Conservation (phyloP, 1,140 invertebrate genomes). For the Leptonema lineaticorne region DNA sequence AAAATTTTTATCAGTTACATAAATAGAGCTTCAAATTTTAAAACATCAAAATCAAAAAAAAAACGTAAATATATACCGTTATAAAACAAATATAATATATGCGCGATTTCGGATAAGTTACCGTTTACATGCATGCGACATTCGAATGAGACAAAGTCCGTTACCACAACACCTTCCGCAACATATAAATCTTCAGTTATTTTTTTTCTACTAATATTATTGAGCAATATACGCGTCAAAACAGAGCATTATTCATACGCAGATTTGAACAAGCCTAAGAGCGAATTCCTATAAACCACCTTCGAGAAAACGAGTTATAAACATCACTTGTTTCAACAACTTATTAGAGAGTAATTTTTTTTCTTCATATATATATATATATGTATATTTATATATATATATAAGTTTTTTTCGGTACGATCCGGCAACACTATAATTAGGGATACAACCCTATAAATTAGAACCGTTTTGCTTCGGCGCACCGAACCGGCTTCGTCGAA, state of each 20-base stretch:
- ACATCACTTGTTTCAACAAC: constrained; percentile 30
- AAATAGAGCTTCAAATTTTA: too few species aligned
- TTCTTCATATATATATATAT: not conserved
- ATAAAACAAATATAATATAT: not conserved
- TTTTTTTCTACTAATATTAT: too few species aligned
- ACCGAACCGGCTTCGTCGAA: not conserved
- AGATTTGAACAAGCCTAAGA: constrained; percentile 9
- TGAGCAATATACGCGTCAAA: not conserved
- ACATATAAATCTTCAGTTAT: too few species aligned
- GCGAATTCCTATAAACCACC: constrained; percentile 26
- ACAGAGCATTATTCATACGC: not conserved
- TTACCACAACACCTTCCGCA: not conserved
- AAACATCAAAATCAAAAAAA: too few species aligned
- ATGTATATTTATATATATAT: not conserved
- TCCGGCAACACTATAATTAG: constrained; percentile 33
- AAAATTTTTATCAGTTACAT: too few species aligned
- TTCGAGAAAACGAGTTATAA: constrained; percentile 16
- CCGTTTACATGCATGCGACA: not conserved
- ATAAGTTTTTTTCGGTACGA: not conserved
- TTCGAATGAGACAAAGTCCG: not conserved
- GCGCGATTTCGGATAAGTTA: not conserved
- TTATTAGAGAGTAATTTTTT: too few species aligned
- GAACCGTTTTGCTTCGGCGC: constrained; percentile 7
- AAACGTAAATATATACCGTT: not conserved
- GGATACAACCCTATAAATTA: constrained; percentile 34